These are phyloP conservation scores for Exephanes ischioxanthus DNA, from an alignment of 2,888 invertebrate species.

Conservation along the genomic window DNA sequence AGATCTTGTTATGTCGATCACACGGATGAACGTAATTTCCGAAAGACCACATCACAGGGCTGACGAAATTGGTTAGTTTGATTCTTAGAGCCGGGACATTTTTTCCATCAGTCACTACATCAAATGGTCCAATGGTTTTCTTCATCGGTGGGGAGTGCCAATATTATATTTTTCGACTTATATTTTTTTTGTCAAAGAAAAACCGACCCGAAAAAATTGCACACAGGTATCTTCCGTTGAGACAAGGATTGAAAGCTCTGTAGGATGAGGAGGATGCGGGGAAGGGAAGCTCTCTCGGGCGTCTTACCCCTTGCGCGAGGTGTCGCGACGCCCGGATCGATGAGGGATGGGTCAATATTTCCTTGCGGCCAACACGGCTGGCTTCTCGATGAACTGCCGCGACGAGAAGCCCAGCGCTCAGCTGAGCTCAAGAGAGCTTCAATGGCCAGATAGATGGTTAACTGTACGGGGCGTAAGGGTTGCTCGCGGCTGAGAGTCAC, in stretches of 20 bases:
- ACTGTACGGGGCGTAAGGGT: conserved; percentile 8
- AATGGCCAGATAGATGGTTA: conserved; percentile 20
- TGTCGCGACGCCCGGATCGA: conserved; percentile 58
- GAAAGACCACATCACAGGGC: neutral
- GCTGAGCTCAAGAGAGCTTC: conserved; percentile 16
- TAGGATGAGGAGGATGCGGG: neutral
- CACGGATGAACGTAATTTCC: neutral
- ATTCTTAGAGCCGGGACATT: too few relatives aligned
- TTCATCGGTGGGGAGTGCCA: too few relatives aligned
- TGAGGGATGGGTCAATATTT: conserved; percentile 67
- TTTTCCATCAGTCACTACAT: too few relatives aligned
- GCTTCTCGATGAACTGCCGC: conserved; percentile 58
- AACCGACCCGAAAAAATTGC: conserved; percentile 16
- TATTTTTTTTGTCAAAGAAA: conserved; percentile 25
- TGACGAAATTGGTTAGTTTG: neutral
- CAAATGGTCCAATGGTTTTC: too few relatives aligned
- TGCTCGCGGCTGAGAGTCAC: conserved; percentile 27
- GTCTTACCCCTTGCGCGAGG: conserved; percentile 55
- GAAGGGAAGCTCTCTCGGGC: conserved; percentile 17
- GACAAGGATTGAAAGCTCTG: conserved; percentile 5
- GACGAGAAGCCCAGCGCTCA: conserved; percentile 50
- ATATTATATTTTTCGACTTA: neutral
- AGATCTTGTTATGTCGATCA: neutral
- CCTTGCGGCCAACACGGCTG: conserved; percentile 58
- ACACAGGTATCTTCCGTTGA: neutral